phyloP scores from a whole-genome alignment of 1,140 invertebrate genomes.

The Cydia pomonella region DNA sequence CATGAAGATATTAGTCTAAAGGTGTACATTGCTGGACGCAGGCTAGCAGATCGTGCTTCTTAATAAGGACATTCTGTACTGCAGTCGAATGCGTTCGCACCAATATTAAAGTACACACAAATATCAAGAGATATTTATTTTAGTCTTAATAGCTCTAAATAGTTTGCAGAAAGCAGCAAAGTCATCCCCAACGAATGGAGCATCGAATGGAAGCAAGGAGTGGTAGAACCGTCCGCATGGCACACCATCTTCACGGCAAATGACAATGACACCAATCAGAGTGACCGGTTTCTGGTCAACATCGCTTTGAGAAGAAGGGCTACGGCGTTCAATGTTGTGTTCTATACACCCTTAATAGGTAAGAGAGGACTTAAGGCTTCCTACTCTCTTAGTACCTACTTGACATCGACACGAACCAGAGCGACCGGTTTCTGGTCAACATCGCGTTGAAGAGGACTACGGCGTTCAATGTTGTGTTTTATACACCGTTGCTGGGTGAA shows the following conservation, averaged over 20 bases:
- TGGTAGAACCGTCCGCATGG: slow-evolving; percentile 45
- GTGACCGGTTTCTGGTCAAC: slow-evolving; percentile 54
- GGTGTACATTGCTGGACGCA: too few relatives aligned
- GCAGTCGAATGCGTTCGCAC: too few relatives aligned
- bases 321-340: slow-evolving; percentile 59
- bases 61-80: too few relatives aligned
- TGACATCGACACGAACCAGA: slow-evolving; percentile 49
- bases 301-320: slow-evolving; percentile 50
- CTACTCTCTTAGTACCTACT: too few relatives aligned
- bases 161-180: slow-evolving; percentile 57
- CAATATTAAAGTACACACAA: too few relatives aligned
- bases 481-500: slow-evolving; percentile 68
- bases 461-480: slow-evolving; percentile 64
- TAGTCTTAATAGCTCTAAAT: background rate
- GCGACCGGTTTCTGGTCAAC: slow-evolving; percentile 54
- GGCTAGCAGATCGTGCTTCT: too few relatives aligned
- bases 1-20: too few relatives aligned
- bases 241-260: slow-evolving; percentile 37
- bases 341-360: slow-evolving; percentile 68
- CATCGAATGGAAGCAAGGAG: slow-evolving; percentile 36
- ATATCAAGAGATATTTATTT: too few relatives aligned
- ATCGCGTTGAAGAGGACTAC: slow-evolving; percentile 50
- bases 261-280: slow-evolving; percentile 48
- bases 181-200: slow-evolving; percentile 60
- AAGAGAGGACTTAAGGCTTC: slow-evolving; percentile 34